Evolutionary conservation across 1,140 invertebrate species (phyloP).

Genomic region (Zophobas atratus): DNA sequence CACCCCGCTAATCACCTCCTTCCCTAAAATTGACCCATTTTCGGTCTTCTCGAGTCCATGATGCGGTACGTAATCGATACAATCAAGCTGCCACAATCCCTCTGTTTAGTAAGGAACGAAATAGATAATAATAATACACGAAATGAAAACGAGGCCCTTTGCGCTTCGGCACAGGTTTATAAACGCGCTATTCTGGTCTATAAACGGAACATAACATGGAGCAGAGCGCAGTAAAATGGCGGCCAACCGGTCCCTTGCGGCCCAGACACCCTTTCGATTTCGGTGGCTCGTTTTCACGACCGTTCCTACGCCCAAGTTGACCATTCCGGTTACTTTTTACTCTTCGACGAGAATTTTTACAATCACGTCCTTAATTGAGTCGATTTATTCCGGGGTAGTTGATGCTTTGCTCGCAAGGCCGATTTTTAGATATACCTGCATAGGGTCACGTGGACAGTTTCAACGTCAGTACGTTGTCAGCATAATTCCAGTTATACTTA

Average conservation of each 20-base stretch:
- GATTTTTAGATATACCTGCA: too few species aligned
- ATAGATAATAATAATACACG: slow-evolving; percentile 63
- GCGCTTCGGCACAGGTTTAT: slow-evolving; percentile 63
- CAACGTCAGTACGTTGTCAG: too few species aligned
- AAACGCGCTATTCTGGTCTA: slow-evolving; percentile 64
- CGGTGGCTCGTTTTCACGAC: slow-evolving; percentile 38
- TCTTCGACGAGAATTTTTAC: background rate
- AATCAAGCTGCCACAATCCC: slow-evolving; percentile 29
- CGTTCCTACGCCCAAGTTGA: slow-evolving; percentile 35
- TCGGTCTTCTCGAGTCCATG: background rate
- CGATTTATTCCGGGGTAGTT: background rate
- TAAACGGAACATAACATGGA: slow-evolving; percentile 66
- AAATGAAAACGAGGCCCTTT: slow-evolving; percentile 65
- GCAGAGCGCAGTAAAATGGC: slow-evolving; percentile 62
- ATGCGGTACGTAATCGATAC: slow-evolving; percentile 12
- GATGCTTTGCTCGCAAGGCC: too few species aligned
- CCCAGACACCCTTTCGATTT: slow-evolving; percentile 58
- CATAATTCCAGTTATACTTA: too few species aligned
- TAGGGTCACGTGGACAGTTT: too few species aligned
- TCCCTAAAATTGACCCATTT: background rate
- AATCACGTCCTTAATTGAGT: slow-evolving; percentile 24
- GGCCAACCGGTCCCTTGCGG: slow-evolving; percentile 61
- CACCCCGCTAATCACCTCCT: too few species aligned
- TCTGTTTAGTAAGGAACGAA: slow-evolving; percentile 38
- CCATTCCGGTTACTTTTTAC: slow-evolving; percentile 12